Evolutionary conservation across 2,797 vertebrate genomes (phyloP).

Genomic region (Lagorchestes hirsutus): DNA sequence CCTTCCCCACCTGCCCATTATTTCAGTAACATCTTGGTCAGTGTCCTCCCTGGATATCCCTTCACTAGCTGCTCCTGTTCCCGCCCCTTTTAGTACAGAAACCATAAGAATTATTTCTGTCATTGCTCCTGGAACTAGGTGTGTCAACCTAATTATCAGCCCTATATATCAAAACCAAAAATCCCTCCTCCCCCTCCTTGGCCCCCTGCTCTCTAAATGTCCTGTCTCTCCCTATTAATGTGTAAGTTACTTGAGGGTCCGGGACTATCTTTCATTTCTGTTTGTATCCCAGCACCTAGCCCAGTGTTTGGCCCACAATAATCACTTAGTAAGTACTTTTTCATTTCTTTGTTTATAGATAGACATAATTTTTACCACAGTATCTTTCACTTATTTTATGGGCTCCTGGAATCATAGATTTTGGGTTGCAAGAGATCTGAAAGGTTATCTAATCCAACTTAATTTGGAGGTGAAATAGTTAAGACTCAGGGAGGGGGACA

Average conservation of each 20-base stretch:
- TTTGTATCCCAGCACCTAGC: not conserved
- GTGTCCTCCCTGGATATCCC: not conserved
- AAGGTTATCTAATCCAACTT: not conserved
- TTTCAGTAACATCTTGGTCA: not conserved
- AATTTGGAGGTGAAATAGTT: not conserved
- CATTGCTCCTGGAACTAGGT: not conserved
- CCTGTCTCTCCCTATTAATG: not conserved
- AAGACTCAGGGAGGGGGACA: not conserved
- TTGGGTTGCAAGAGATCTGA: not conserved
- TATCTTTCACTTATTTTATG: not conserved
- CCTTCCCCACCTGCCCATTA: not conserved
- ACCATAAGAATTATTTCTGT: not conserved
- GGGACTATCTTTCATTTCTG: not conserved
- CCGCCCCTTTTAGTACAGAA: not conserved
- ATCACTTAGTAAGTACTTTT: not conserved
- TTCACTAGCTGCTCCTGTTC: not conserved
- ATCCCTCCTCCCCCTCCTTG: not conserved
- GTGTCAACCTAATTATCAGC: not conserved
- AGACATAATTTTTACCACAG: not conserved
- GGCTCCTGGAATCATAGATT: not conserved
- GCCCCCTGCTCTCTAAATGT: not conserved
- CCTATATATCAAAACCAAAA: not conserved
- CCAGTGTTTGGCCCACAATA: not conserved
- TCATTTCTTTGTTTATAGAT: not conserved
- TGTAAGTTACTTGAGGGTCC: not conserved